phyloP scores from a whole-genome alignment of 2,113 vertebrate species.

The Caranx ignobilis region DNA sequence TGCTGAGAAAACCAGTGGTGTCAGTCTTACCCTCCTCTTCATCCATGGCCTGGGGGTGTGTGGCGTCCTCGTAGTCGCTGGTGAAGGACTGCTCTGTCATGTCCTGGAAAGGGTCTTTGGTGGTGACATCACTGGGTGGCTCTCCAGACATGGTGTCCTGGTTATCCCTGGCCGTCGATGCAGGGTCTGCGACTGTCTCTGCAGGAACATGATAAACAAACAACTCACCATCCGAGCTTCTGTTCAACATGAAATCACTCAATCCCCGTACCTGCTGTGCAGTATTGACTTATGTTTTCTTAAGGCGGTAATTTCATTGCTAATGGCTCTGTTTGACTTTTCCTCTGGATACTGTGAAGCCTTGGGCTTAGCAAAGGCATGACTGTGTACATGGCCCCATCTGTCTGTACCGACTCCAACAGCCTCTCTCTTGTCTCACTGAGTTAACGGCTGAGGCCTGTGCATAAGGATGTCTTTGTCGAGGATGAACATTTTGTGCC shows the following conservation, averaged over 20 bases:
- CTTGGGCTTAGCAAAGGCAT: conserved; percentile 4
- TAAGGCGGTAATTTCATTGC: conserved; percentile 9
- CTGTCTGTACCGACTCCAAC: conserved; percentile 65
- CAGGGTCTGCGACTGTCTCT: conserved; percentile 75
- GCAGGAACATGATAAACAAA: background rate
- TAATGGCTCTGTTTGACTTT: conserved; percentile 38
- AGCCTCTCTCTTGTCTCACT: conserved; percentile 55
- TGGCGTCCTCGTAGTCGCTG: conserved; percentile 85
- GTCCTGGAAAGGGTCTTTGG: conserved; percentile 74
- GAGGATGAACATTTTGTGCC: conserved; percentile 57
- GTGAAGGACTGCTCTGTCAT: conserved; percentile 79
- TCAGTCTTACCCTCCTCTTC: conserved; percentile 78
- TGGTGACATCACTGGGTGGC: conserved; percentile 83
- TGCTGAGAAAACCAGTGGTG: background rate
- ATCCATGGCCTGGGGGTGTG: conserved; percentile 80
- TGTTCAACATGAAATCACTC: background rate
- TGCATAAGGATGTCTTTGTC: conserved; percentile 79
- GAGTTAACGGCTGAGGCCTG: conserved; percentile 27
- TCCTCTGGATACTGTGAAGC: background rate
- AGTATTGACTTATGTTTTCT: conserved; percentile 26
- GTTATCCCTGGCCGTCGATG: conserved; percentile 87
- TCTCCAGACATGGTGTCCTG: conserved; percentile 91
- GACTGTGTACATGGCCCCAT: conserved; percentile 29
- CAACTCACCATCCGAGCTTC: background rate
- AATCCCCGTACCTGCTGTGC: background rate